Base-by-base conservation (phyloP, 2,797 vertebrate genomes). In the Macropus fuliginosus region DNA sequence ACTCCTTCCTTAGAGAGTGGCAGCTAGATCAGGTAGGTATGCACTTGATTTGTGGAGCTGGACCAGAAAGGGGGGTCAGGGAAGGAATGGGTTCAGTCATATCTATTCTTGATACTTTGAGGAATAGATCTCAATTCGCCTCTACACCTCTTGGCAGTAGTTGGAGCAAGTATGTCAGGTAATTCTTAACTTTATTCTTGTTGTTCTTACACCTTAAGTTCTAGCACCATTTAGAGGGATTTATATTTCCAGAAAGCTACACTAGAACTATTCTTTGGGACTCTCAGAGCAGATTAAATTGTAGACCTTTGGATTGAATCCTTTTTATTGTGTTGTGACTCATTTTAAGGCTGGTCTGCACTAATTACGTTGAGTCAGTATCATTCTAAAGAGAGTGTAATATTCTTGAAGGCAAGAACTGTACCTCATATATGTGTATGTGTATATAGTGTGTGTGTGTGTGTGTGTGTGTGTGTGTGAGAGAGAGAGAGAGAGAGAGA, bases 21-120 rank as follows among this genome's bases (percentile, higher is more conserved):
- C 74, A 50, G 74, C 40, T 11, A 27, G 40, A 66, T 66, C 59
- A 66, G 29, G 8, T 13, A 66, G 29, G 8, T 13, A 3, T 31
- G 28, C 10, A 50, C 95, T 95, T 90, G 91, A 56, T 95, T 91
- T 91, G 55, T 21, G 62, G 91, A 95, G n/a, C 46, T 90, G 90
- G 93, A 96, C 95, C 92, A 95, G 92, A 54, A 62, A 90, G 56
- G 96, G 59, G 54, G 56, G 94, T 55, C 54, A 94, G 56, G 95
- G 55, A 4, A 46, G 74, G 50, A 87, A 87, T 81, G 40, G 8
- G 21, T 24, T 46, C 18, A 74, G 40, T 50, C 40, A 24, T 28
- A 10, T 28, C 13, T 81, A n/a, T 87, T 87, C 9, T 24, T 46
- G 21, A 27, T 12, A 24, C 40, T 87, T 87, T 50, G 2, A 46